Evolutionary conservation across 1,140 invertebrate genomes (phyloP).

Genomic region (Brachionus rubens): DNA sequence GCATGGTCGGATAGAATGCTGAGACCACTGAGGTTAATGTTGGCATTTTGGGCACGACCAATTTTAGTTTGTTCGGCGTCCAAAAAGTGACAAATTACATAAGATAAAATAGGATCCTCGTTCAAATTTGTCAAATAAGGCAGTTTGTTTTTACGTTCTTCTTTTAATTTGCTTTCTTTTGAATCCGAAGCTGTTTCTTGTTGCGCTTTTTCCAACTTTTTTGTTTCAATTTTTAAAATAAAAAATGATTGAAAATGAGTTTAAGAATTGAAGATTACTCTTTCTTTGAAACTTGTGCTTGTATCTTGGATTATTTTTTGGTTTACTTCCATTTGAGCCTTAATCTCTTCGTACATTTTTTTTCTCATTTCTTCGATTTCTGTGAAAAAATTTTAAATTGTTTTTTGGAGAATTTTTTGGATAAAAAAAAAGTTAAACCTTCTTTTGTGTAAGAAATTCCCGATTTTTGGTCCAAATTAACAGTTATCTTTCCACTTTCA

Average conservation of each 20-base stretch:
- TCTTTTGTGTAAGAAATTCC: conserved; percentile 25
- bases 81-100: conserved; percentile 58
- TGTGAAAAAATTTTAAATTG: conserved; percentile 47
- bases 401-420: background rate
- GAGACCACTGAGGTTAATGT: conserved; percentile 58
- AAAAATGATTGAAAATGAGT: background rate
- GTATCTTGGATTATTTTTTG: conserved; percentile 53
- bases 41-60: conserved; percentile 57
- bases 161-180: conserved; percentile 51
- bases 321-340: conserved; percentile 58
- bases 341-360: conserved; percentile 59
- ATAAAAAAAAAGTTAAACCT: conserved; percentile 33
- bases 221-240: background rate
- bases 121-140: conserved; percentile 59
- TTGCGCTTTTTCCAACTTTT: conserved; percentile 47
- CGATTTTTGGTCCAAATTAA: conserved; percentile 40
- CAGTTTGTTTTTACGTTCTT: conserved; percentile 51
- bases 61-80: conserved; percentile 52
- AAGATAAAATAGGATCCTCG: conserved; percentile 61
- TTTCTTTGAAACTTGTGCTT: conserved; percentile 39
- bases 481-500: conserved; percentile 51
- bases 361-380: conserved; percentile 55
- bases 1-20: conserved; percentile 48
- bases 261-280: background rate
- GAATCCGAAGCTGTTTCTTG: conserved; percentile 52